Base-by-base conservation (phyloP, 2,797 vertebrate genomes). In the Halcyon smyrnensis region DNA sequence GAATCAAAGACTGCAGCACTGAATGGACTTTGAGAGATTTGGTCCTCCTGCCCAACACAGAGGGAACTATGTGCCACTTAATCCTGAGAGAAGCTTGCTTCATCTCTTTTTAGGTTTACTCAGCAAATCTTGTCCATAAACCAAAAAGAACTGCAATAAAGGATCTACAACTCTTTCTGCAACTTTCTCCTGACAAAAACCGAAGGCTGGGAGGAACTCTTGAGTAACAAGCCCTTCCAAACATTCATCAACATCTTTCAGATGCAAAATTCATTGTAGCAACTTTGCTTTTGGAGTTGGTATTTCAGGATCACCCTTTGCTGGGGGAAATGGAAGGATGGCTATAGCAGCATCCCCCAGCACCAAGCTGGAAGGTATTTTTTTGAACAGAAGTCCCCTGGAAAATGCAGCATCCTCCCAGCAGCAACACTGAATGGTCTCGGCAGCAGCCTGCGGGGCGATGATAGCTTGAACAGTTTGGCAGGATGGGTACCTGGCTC, bases 401-500 rank as follows among this genome's bases (percentile, higher is more conserved):
- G 53, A 65, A 95, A 87, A 87, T 11, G 41, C 46, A 80, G 70
- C 17, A 84, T 60, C 51, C 74, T 94, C 80, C 85, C 74, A 48
- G 0, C 0, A 74, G 87, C 69, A 84, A 28, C 23, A 32, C 74
- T 64, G 73, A 93, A 56, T 1, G 90, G 70, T 67, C 86, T 89
- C 51, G 94, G 28, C 67, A 91, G 73, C 70, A 91, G 88, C 51
- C 81, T 76, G 69, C 4, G 32, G 54, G 77, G 75, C 41, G 15
- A 67, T 54, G 90, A 94, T 25, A 94, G 83, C 78, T 87, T 32
- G 11, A 64, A 79, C 50, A 59, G 46, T 53, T 60, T 96, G 93
- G 95, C 94, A 96, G 62, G 74, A 89, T 1, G 4, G 63, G 53
- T 2, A 81, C 63, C 85, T 95, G 93, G 94, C 93, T 76, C 75